A percentile compares a stretch with the other conserved stretches of the same genome.
Conservation (phyloP, 2,888 invertebrate species). For the Eulithis testata region DNA sequence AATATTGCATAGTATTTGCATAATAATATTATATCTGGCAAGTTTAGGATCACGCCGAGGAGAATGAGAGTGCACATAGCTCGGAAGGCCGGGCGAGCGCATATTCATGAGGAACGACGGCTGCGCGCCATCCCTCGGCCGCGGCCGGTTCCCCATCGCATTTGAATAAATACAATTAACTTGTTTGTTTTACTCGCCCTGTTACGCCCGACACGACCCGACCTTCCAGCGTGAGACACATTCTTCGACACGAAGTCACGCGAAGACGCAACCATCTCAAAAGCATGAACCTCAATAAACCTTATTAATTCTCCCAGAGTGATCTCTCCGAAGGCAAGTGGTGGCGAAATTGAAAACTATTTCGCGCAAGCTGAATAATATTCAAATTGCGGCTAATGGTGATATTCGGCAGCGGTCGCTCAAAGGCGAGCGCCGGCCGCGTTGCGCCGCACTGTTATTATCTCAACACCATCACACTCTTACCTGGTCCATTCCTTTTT, state of each 20-base stretch:
- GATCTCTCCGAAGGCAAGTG: slow-evolving; percentile 43
- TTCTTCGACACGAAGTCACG: slow-evolving; percentile 49
- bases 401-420: slow-evolving; percentile 75
- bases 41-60: slow-evolving; percentile 43
- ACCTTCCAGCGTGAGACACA: slow-evolving; percentile 63
- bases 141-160: slow-evolving; percentile 60
- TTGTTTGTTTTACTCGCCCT: slow-evolving; percentile 81
- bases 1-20: slow-evolving; percentile 44
- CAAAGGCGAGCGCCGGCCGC: slow-evolving; percentile 67
- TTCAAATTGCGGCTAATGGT: slow-evolving; percentile 76
- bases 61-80: slow-evolving; percentile 73
- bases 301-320: slow-evolving; percentile 30
- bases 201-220: slow-evolving; percentile 63
- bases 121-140: slow-evolving; percentile 60
- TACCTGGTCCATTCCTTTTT: slow-evolving; percentile 80
- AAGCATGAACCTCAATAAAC: slow-evolving; percentile 23
- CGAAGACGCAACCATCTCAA: slow-evolving; percentile 22
- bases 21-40: slow-evolving; percentile 45
- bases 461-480: slow-evolving; percentile 82
- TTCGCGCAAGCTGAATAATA: slow-evolving; percentile 64
- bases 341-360: slow-evolving; percentile 63
- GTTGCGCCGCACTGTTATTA: slow-evolving; percentile 80
- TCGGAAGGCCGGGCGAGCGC: slow-evolving; percentile 59
- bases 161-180: slow-evolving; percentile 85
- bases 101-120: slow-evolving; percentile 79